Evolutionary conservation across 2,797 vertebrate species (phyloP).

Genomic region (Amphiprion clarkii): DNA sequence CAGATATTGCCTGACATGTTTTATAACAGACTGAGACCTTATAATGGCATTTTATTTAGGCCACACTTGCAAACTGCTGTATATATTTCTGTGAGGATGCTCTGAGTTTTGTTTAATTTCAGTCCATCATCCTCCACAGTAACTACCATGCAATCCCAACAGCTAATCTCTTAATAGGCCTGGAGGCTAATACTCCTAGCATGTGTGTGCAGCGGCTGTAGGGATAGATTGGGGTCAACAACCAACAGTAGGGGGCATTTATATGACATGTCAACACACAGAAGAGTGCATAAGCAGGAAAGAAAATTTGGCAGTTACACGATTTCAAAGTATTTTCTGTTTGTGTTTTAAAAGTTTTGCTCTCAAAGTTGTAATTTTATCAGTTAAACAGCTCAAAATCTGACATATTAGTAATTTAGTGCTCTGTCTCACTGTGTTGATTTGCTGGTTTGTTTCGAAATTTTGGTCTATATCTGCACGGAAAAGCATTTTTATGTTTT

Average conservation of each 20-base stretch:
- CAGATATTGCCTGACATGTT: not conserved
- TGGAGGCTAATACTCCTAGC: conserved; percentile 76
- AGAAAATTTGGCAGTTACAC: not conserved
- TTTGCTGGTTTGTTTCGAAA: not conserved
- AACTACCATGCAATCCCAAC: conserved; percentile 58
- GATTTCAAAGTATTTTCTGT: not conserved
- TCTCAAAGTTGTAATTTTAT: not conserved
- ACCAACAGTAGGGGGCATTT: conserved; percentile 54
- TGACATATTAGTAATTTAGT: not conserved
- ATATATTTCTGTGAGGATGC: conserved; percentile 22
- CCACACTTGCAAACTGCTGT: conserved; percentile 19
- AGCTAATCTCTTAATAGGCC: conserved; percentile 83
- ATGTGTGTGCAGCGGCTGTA: conserved; percentile 61
- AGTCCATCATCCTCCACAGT: conserved; percentile 40
- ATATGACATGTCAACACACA: conserved; percentile 42
- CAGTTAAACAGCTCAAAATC: not conserved
- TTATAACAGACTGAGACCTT: not conserved
- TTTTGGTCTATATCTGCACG: not conserved
- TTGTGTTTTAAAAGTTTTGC: not conserved
- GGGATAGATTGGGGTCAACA: conserved; percentile 74
- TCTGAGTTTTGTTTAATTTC: conserved; percentile 32
- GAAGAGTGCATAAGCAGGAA: not conserved
- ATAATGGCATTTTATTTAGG: conserved; percentile 3
- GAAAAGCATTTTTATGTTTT: not conserved
- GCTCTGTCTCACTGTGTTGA: not conserved